Base-by-base conservation (phyloP, 2,888 invertebrate species). In the Tubulanus polymorphus region DNA sequence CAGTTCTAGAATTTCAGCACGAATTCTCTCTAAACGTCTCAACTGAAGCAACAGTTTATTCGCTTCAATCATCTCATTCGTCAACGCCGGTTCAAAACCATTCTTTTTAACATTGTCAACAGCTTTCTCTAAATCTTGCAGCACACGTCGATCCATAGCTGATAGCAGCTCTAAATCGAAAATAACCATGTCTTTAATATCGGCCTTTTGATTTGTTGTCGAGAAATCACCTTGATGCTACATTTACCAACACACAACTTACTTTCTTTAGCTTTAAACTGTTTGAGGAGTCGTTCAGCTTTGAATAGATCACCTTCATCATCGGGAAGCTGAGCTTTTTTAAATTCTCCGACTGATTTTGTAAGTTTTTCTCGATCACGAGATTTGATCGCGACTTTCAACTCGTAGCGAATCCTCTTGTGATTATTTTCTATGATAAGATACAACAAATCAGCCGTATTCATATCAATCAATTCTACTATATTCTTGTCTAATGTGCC, bases 361-460 rank as follows among this genome's bases (percentile, higher is more conserved):
- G 72, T 67, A 35, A 76, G 66, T 54, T 70, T 63, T 41, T 60
- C 68, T 27, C 60, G 62, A 55, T 73, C 71, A 10, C 70, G 59
- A 25, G 68, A 63, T 59, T 74, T 76, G 59, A 76, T 71, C 20
- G 75, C 73, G n/a, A 72, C 72, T 61, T 72, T 74, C 56, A 74
- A 62, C 47, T 67, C 66, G 54, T 70, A 71, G n/a, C 72, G 56
- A 6, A 74, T 62, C 26, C 67, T 63, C 57, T 65, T 67, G 52
- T 72, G 63, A 26, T 62, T 63, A 51, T 64, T 47, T n/a, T 71
- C 71, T 69, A 61, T 6, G 50, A 23, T 28, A 37, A 35, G 3
- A 15, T 32, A 32, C 18, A n/a, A 18, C 10, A 20, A 46, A n/a
- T n/a, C n/a, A n/a, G n/a, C n/a, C n/a, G n/a, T n/a, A n/a, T n/a